Base-by-base conservation (phyloP, 2,113 vertebrate genomes). In the Hemichromis elongatus region DNA sequence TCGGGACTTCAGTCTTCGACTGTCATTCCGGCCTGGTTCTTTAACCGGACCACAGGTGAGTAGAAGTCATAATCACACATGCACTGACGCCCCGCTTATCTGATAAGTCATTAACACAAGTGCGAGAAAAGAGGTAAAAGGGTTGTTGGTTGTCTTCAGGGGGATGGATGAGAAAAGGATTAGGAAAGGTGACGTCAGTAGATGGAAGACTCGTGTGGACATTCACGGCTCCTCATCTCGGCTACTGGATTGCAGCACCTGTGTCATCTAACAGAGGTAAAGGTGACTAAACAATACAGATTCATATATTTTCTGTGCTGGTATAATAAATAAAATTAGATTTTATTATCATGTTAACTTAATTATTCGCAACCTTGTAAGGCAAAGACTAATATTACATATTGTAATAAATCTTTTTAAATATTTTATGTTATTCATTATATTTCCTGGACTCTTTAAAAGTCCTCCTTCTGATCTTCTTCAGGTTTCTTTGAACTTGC, bases 231-330 rank as follows among this genome's bases (percentile, higher is more conserved):
- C 97, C 97, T 78, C 96, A 97, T 70, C 89, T 98, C 6, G 98
- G 98, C 11, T 96, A 98, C 89, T 98, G 97, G 98, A 96, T 98
- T 35, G 98, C 97, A 81, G 97, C 98, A 82, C 96, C 97, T 5
- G 78, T 97, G 84, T 94, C 97, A 50, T 91, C 96, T 70, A 78
- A 88, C 2, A 95, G 92, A 97, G 97, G 97, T 96, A 95, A 66
- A 66, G n/a, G 86, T 84, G 42, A 19, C 42, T 73, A 7, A 50
- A 26, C 9, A 19, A 26, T 40, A 0, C n/a, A 14, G 61, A 3
- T 73, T 73, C 24, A 19, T 26, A 73, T 47, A 73, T 73, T 73
- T 73, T 50, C 24, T 73, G 16, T 9, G 30, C 68, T 30, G 24
- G 9, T 12, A 19, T 47, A 30, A 73, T 73, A 30, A 2, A 12